phyloP scores from a whole-genome alignment of 2,888 invertebrate genomes.

The Aromia moschata region DNA sequence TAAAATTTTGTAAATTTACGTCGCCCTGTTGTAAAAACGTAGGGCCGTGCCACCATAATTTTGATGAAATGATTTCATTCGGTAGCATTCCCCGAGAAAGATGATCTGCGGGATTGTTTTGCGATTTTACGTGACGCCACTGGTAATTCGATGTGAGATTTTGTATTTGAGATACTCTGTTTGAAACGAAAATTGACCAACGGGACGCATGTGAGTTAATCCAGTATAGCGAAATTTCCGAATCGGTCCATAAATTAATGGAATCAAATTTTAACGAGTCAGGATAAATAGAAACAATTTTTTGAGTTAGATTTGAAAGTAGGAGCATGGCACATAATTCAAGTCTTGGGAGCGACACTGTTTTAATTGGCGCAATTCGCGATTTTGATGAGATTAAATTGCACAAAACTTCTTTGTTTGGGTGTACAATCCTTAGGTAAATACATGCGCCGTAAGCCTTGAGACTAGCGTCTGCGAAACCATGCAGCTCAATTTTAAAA shows the following conservation, averaged over 20 bases:
- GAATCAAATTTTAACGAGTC: neutral
- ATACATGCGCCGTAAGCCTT: constrained; percentile 7
- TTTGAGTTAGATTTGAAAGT: constrained; percentile 17
- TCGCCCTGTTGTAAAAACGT: constrained; percentile 1
- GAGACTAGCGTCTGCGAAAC: constrained; percentile 6
- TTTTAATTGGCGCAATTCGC: constrained; percentile 32
- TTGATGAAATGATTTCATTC: neutral
- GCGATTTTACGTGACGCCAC: constrained; percentile 25
- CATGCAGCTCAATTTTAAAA: constrained; percentile 8
- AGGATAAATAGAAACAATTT: constrained; percentile 13
- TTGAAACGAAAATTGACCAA: constrained; percentile 30
- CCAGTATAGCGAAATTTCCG: constrained; percentile 29
- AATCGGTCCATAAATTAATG: constrained; percentile 26
- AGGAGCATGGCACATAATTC: constrained; percentile 30
- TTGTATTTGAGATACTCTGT: constrained; percentile 28
- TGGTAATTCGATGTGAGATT: constrained; percentile 17
- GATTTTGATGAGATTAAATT: constrained; percentile 28
- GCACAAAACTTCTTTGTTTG: constrained; percentile 1
- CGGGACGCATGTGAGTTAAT: constrained; percentile 10
- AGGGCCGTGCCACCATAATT: constrained; percentile 24
- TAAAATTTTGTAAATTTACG: neutral
- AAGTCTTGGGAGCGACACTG: constrained; percentile 27
- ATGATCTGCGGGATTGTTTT: constrained; percentile 26
- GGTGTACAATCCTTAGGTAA: neutral
- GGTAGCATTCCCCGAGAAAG: constrained; percentile 16